Conservation (phyloP, 2,797 vertebrate species). For the Cuculus canorus region DNA sequence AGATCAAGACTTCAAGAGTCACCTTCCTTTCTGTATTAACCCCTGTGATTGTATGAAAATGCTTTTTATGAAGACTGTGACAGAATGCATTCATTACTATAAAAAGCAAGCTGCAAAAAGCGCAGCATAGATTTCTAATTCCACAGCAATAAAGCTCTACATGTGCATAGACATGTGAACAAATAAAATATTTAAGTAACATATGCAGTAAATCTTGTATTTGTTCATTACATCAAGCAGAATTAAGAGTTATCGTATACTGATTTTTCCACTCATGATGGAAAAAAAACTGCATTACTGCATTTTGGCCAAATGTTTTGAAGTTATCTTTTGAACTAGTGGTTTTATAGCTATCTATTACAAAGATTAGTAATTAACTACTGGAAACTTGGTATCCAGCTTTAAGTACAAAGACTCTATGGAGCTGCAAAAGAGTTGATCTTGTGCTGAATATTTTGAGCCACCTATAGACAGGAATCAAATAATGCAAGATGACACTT, state of each 20-base stretch:
- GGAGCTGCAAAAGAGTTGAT: neutral
- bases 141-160: neutral
- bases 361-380: neutral
- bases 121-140: neutral
- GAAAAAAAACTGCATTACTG: neutral
- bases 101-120: neutral
- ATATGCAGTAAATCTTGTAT: neutral
- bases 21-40: neutral
- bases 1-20: neutral
- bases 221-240: neutral
- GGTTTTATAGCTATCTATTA: neutral
- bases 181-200: neutral
- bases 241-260: neutral
- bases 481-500: neutral
- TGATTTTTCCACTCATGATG: neutral
- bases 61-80: neutral
- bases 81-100: neutral
- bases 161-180: neutral
- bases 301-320: neutral
- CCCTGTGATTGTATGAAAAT: neutral
- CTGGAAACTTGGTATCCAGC: neutral
- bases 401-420: neutral
- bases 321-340: neutral
- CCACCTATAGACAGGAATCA: neutral
- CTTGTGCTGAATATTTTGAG: neutral